Percentiles rank a stretch among this genome's conserved stretches.
phyloP scores from a whole-genome alignment of 37 sponge, comb jelly and placozoan species.

The Diacarnus erythraeanus region DNA sequence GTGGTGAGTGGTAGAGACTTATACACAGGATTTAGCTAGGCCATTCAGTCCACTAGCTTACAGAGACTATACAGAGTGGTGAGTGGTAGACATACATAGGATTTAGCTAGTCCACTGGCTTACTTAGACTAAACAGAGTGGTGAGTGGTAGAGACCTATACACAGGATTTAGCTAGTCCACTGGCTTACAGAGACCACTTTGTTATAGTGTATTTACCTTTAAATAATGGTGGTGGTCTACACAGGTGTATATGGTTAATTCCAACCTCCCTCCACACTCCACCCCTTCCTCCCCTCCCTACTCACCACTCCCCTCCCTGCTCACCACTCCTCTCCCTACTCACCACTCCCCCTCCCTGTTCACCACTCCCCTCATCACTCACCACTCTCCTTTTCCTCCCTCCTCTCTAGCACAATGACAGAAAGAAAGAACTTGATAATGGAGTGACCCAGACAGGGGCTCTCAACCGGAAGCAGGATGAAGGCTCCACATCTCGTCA shows the following conservation, averaged over 20 bases:
- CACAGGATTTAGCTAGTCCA: no score
- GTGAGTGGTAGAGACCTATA: no score
- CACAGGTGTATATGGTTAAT: neutral
- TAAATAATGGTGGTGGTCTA: no score
- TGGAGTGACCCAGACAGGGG: slow-evolving; percentile 17
- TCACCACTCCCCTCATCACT: neutral
- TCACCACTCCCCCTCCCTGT: neutral
- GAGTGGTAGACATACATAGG: no score
- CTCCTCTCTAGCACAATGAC: slow-evolving; percentile 2
- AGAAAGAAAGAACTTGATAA: slow-evolving; percentile 2
- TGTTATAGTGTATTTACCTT: no score
- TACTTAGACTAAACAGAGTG: no score
- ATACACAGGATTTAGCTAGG: no score
- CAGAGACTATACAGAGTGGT: slow-evolving; percentile 38
- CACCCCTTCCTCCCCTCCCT: neutral
- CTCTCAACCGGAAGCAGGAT: slow-evolving; percentile 2
- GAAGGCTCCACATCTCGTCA: slow-evolving; percentile 5
- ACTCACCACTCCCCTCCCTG: neutral
- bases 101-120: no score
- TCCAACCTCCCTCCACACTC: neutral
- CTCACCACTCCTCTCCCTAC: slow-evolving; percentile 2
- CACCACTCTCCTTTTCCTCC: neutral
- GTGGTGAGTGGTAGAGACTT: no score
- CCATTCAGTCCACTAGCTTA: neutral
- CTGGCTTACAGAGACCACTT: slow-evolving; percentile 15